Evolutionary conservation across 2,113 vertebrate genomes (phyloP).

Genomic region (Tychaedon coryphoeus): DNA sequence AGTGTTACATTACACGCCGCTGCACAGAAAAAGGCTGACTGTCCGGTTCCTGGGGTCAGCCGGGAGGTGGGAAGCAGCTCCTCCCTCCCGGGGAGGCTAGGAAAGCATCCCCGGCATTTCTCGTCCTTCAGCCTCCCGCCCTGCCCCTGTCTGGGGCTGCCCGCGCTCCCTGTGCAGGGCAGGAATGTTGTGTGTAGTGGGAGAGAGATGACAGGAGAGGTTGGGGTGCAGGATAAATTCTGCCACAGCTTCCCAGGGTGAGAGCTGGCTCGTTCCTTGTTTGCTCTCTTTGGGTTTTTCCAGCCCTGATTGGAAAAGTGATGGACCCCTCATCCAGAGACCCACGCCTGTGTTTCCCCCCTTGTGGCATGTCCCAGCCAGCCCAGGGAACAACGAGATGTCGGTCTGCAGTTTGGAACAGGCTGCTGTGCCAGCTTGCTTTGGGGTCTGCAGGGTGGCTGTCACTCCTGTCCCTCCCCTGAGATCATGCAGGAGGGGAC

Average conservation of each 20-base stretch:
- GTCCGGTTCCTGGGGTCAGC: conserved; percentile 49
- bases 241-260: neutral
- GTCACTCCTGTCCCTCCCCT: neutral
- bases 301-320: neutral
- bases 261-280: neutral
- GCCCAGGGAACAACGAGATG: neutral
- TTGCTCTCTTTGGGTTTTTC: neutral
- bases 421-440: fast-evolving
- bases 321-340: neutral
- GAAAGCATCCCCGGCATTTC: conserved; percentile 51
- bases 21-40: conserved; percentile 41
- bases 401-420: neutral
- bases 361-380: neutral
- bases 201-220: neutral
- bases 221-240: neutral
- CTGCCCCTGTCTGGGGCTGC: neutral
- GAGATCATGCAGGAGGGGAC: neutral
- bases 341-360: fast-evolving
- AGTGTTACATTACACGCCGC: conserved; percentile 11
- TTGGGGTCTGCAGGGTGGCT: neutral
- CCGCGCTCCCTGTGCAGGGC: fast-evolving
- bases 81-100: neutral
- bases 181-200: neutral
- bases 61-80: conserved; percentile 4
- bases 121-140: neutral